Base-by-base conservation (phyloP, 2,888 invertebrate genomes). In the Lepidochrysops patricia region DNA sequence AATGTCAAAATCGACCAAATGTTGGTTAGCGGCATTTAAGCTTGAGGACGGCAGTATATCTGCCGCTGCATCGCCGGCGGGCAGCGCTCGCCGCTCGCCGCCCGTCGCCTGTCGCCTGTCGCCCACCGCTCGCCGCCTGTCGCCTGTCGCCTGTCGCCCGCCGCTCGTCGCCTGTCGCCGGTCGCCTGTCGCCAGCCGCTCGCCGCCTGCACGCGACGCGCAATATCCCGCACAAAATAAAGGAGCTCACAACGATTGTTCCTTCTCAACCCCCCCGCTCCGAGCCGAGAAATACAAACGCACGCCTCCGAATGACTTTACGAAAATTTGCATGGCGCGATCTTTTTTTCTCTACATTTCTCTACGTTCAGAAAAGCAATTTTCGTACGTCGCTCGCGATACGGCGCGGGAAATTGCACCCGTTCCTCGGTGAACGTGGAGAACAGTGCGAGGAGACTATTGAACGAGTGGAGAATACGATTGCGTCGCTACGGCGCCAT, bases 211-310 rank as follows among this genome's bases (percentile, higher is more conserved):
- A 79, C 72, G 73, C 83, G 88, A 87, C 89, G 88, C 82, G 88
- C 87, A 89, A 89, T 89, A 88, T 88, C 85, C 88, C 82, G 78
- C 71, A 76, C 82, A 85, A 87, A 88, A 88, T 88, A 88, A 89
- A 88, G 81, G 82, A 86, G 82, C 81, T 76, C 79, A 83, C 86
- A 84, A 88, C 88, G 85, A 87, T 87, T 85, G 87, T 80, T 84
- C 80, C 75, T 82, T 71, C 73, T 72, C 72, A 81, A 67, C 71
- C 69, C 71, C 76, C 80, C 84, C 82, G 80, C 84, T 80, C 84
- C 80, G 72, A 72, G 76, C 80, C 82, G 82, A 87, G 84, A 85
- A 86, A 88, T 88, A 87, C 88, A 88, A 87, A 87, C 86, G 85
- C 80, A 85, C 86, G 86, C 81, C 84, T 82, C 72, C 82, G 82